These are phyloP conservation scores for Anadara kagoshimensis DNA, from an alignment of 1,140 invertebrate species.

Conservation along the genomic window DNA sequence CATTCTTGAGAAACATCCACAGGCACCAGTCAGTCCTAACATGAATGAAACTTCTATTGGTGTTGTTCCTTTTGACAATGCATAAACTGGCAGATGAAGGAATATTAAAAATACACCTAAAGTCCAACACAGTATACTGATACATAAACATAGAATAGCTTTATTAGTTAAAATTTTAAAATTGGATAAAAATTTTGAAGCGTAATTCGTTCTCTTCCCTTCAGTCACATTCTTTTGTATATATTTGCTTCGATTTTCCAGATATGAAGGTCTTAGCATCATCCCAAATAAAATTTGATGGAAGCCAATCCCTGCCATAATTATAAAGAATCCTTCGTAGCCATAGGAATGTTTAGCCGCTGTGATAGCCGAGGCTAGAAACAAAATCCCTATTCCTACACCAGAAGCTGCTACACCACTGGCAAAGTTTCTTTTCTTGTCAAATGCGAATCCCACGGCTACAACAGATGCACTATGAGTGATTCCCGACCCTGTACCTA, in stretches of 20 bases:
- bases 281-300: constrained; percentile 14
- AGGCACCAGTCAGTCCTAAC: neutral
- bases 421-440: constrained; percentile 20
- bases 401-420: constrained; percentile 14
- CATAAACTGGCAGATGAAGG: constrained; percentile 6
- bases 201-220: neutral
- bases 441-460: constrained; percentile 21
- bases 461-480: constrained; percentile 10
- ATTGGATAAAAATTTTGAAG: neutral
- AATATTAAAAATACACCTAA: constrained; percentile 4
- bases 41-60: neutral
- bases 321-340: constrained; percentile 1
- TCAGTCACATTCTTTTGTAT: neutral
- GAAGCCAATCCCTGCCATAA: constrained; percentile 2
- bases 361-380: constrained; percentile 7
- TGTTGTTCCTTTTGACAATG: neutral
- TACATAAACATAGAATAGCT: neutral
- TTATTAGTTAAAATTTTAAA: neutral
- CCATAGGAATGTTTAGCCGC: constrained; percentile 9
- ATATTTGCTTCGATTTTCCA: constrained; percentile 1
- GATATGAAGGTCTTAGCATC: constrained; percentile 4
- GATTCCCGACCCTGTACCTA: constrained; percentile 10
- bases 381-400: constrained; percentile 8
- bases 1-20: neutral
- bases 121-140: neutral